Base-by-base conservation (phyloP, 2,797 vertebrate species). In the Vultur gryphus region DNA sequence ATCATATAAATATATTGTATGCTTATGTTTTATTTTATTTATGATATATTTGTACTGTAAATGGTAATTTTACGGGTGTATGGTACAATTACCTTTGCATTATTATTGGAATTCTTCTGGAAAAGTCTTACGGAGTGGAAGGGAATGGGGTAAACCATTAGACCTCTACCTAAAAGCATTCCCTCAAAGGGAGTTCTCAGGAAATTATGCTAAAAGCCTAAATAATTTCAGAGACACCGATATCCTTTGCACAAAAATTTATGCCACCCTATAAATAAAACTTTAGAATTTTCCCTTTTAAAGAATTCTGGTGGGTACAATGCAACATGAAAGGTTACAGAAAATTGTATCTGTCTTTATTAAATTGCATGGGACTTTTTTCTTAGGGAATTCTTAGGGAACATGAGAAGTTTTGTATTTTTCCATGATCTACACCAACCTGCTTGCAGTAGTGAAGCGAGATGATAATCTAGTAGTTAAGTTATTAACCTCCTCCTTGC, bases 21-120 rank as follows among this genome's bases (percentile, higher is more conserved):
- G 52, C 23, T 87, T 95, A 75, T 71, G 57, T 55, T 82, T 84
- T 85, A 43, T 90, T 91, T 91, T 77, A 89, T 91, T 89, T 94
- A 54, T 91, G 35, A 65, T 55, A 33, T 80, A 77, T 83, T 69
- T 87, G 41, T 41, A 59, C 28, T 75, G 46, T 81, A 95, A 91
- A 90, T 80, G 48, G 44, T 92, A 88, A 87, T 90, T 84, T 95
- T 85, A 76, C 0, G 0, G 16, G 43, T 93, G 24, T 23, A 17
- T 29, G n/a, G 28, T 89, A 49, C 81, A 75, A 37, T 52, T 94
- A 59, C n/a, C 21, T 23, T 52, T 89, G 37, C 0, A 0, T 83
- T 91, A 62, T 80, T 95, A 57, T 37, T 87, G 39, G 61, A 86
- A 77, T 82, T 62, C 78, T 87, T 79, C 58, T 67, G 67, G 52